Evolutionary conservation across 2,888 invertebrate genomes (phyloP).

Genomic region (Drosophila limbata): DNA sequence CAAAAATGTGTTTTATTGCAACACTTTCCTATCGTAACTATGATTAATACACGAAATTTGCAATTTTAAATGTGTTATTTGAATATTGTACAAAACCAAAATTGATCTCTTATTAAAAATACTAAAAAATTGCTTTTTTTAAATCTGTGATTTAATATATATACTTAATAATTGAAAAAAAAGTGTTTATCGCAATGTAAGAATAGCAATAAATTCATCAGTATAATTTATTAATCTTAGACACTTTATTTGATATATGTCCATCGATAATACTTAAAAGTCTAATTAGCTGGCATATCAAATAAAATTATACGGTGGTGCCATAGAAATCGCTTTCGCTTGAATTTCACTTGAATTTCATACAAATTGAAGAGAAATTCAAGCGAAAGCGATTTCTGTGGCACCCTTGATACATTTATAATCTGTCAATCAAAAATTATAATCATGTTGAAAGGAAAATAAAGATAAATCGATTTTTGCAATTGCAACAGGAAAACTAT

Average conservation of each 20-base stretch:
- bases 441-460: neutral
- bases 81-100: neutral
- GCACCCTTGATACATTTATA: neutral
- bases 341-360: too few species aligned
- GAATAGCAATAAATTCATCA: neutral
- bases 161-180: neutral
- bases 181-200: neutral
- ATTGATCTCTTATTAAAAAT: too few species aligned
- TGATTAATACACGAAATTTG: neutral
- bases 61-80: neutral
- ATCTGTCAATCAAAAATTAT: neutral
- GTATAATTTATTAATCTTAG: neutral
- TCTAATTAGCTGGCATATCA: neutral
- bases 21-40: neutral
- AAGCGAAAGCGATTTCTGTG: too few species aligned
- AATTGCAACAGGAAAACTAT: conserved; percentile 1
- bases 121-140: too few species aligned
- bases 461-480: neutral
- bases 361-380: too few species aligned
- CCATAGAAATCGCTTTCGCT: too few species aligned
- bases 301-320: too few species aligned
- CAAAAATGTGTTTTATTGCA: conserved; percentile 1
- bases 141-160: too few species aligned
- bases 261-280: neutral
- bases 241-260: neutral